These are phyloP conservation scores for Clivina fossor DNA, from an alignment of 2,888 invertebrate species.

Conservation along the genomic window DNA sequence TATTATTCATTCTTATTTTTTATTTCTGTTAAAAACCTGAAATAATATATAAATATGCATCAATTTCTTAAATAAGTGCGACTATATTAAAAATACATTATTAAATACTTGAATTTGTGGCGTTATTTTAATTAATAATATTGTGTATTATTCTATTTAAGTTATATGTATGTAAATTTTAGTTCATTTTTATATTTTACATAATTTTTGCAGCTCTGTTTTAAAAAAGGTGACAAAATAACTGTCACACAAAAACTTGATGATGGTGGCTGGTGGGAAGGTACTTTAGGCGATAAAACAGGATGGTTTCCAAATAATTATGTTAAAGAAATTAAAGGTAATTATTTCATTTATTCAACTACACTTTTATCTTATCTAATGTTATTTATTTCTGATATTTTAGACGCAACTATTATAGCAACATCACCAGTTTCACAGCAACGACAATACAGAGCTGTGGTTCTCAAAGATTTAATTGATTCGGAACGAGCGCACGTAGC, in stretches of 20 bases:
- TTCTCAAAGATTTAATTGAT: conserved; percentile 87
- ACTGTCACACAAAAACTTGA: conserved; percentile 94
- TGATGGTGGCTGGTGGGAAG: conserved; percentile 99
- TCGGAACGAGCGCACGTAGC: conserved; percentile 90
- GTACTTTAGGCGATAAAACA: conserved; percentile 90
- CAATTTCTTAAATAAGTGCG: too few species aligned
- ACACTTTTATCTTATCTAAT: conserved; percentile 21
- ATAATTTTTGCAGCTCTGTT: too few species aligned
- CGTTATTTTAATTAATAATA: too few species aligned
- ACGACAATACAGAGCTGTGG: conserved; percentile 80
- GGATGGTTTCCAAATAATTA: conserved; percentile 99
- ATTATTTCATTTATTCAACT: conserved; percentile 49
- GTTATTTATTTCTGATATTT: conserved; percentile 19
- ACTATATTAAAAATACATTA: too few species aligned
- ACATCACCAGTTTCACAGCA: conserved; percentile 65
- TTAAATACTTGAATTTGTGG: too few species aligned
- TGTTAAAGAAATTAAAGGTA: conserved; percentile 84
- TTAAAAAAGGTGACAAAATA: conserved; percentile 94
- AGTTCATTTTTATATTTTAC: conserved; percentile 45
- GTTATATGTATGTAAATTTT: too few species aligned
- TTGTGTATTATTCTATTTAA: too few species aligned
- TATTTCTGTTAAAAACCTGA: too few species aligned
- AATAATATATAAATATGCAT: too few species aligned
- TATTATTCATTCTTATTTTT: too few species aligned
- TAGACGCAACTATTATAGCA: conserved; percentile 61